Percentiles rank a stretch among this genome's conserved stretches.
These are phyloP conservation scores for Globodera rostochiensis DNA, from an alignment of 1,140 invertebrate genomes.

Conservation along the genomic window DNA sequence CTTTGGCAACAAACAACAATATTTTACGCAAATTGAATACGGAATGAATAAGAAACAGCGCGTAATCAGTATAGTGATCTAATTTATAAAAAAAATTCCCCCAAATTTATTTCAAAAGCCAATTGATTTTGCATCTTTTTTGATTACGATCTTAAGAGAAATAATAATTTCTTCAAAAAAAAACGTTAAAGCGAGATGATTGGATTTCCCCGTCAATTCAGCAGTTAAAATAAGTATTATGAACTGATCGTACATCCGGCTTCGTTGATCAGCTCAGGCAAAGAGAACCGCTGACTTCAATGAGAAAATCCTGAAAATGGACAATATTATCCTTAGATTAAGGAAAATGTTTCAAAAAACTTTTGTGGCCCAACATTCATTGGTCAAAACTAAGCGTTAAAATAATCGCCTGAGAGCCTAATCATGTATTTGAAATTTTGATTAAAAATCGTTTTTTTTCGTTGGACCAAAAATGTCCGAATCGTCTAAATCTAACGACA, in stretches of 20 bases:
- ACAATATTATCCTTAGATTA: neutral
- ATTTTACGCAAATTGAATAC: too few species aligned
- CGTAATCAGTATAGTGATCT: too few species aligned
- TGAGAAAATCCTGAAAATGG: conserved; percentile 15
- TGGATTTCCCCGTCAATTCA: neutral
- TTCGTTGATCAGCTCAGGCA: conserved; percentile 7
- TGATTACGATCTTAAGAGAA: neutral
- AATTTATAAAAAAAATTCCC: too few species aligned
- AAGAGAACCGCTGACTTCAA: conserved; percentile 26
- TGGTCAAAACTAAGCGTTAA: too few species aligned
- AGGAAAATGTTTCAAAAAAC: too few species aligned
- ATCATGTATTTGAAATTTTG: too few species aligned
- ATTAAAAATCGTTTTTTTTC: neutral
- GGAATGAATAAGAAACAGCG: too few species aligned
- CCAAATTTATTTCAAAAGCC: too few species aligned
- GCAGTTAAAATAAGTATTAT: neutral
- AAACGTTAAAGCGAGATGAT: conserved; percentile 10
- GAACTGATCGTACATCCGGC: too few species aligned
- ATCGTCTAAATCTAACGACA: neutral
- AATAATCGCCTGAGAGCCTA: too few species aligned
- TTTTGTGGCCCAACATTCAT: neutral
- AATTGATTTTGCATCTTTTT: too few species aligned
- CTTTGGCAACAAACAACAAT: too few species aligned
- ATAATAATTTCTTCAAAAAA: conserved; percentile 2
- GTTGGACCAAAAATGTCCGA: neutral